Conservation (phyloP, 2,888 invertebrate species). For the Cephus rjabovi region DNA sequence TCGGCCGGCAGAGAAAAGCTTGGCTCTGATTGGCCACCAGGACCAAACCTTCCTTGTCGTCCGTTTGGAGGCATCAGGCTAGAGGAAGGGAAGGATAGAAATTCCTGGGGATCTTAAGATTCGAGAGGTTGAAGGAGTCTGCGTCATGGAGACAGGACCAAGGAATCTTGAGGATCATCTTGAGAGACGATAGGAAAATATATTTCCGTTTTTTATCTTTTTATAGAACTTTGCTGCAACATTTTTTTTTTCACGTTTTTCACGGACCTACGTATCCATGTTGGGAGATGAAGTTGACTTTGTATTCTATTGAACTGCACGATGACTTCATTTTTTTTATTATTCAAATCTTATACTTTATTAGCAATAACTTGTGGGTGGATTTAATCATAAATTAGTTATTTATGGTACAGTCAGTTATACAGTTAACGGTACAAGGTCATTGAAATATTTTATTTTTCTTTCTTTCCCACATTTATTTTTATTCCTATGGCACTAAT, state of each 20-base stretch:
- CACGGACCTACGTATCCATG: not conserved
- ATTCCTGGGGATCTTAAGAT: not conserved
- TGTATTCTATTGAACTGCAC: not conserved
- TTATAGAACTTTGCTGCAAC: not conserved
- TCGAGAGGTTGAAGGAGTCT: not conserved
- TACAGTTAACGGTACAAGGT: not conserved
- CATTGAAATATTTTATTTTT: not conserved
- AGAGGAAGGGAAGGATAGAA: not conserved
- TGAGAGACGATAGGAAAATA: not conserved
- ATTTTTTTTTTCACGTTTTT: not conserved
- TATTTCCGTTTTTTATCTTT: conserved; percentile 42
- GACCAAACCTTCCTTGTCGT: conserved; percentile 34
- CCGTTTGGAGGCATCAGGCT: conserved; percentile 13
- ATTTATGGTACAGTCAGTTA: not conserved
- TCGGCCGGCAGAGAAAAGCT: conserved; percentile 55
- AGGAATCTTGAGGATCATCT: not conserved
- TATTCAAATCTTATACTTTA: not conserved
- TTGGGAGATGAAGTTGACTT: not conserved
- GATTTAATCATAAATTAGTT: not conserved
- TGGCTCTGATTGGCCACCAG: conserved; percentile 55
- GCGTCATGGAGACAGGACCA: not conserved
- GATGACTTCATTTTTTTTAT: not conserved
- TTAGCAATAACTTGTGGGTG: not conserved
- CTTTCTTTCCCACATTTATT: not conserved
- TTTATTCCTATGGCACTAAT: not conserved